Conservation (phyloP, 1,140 invertebrate genomes). For the Atta texana region DNA sequence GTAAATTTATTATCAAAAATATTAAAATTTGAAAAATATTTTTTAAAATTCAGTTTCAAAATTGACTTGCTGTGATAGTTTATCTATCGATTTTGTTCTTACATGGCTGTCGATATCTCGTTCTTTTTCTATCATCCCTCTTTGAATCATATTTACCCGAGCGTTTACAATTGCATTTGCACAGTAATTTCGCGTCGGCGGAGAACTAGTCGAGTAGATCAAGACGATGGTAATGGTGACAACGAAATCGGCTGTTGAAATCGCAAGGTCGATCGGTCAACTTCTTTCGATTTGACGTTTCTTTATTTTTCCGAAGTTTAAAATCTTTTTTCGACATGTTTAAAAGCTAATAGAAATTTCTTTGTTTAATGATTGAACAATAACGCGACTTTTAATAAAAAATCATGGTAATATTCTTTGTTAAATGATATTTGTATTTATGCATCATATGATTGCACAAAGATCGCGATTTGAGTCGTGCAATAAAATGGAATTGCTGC, state of each 20-base stretch:
- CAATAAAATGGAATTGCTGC: background rate
- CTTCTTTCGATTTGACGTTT: constrained; percentile 46
- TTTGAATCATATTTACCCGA: constrained; percentile 70
- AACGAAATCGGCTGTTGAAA: background rate
- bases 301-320: constrained; percentile 33
- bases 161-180: constrained; percentile 71
- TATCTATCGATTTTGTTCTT: constrained; percentile 1
- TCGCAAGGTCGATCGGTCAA: constrained; percentile 46
- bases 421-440: constrained; percentile 12
- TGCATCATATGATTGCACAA: background rate
- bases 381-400: background rate
- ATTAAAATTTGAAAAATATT: background rate
- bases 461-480: background rate
- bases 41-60: background rate
- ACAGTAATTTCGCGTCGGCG: constrained; percentile 68
- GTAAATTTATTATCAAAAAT: constrained; percentile 11
- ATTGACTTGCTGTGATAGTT: background rate
- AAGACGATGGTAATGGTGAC: background rate
- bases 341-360: constrained; percentile 34
- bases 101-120: background rate
- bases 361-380: constrained; percentile 62
- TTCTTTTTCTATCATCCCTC: constrained; percentile 5
- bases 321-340: background rate
- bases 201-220: background rate
- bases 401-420: constrained; percentile 35